These are phyloP conservation scores for Liopterus haemorrhoidalis DNA, from an alignment of 2,888 invertebrate species.

Conservation along the genomic window DNA sequence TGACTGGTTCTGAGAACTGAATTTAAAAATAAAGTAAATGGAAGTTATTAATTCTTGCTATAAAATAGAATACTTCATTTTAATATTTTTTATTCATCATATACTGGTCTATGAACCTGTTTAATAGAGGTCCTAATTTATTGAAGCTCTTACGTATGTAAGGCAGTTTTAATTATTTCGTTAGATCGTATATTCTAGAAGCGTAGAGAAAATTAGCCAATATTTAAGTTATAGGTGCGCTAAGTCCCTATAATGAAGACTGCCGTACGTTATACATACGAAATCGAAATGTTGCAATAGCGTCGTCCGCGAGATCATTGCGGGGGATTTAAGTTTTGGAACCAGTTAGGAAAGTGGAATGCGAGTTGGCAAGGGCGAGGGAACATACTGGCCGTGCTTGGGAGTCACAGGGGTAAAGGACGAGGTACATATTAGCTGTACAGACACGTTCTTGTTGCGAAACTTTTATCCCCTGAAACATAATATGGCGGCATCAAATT, in stretches of 20 bases:
- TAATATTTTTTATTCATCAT: too few species aligned
- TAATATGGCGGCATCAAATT: conserved; percentile 39
- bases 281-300: conserved; percentile 11
- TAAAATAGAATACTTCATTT: too few species aligned
- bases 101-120: too few species aligned
- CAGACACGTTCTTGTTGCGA: conserved; percentile 40
- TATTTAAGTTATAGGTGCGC: too few species aligned
- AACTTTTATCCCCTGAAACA: conserved; percentile 38
- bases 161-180: too few species aligned
- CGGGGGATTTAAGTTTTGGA: conserved; percentile 19
- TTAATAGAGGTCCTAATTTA: too few species aligned
- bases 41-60: too few species aligned
- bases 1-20: too few species aligned
- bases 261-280: conserved; percentile 25
- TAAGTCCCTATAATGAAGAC: conserved; percentile 25
- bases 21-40: too few species aligned
- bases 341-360: conserved; percentile 17
- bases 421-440: conserved; percentile 41
- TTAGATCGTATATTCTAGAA: too few species aligned
- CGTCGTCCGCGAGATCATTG: conserved; percentile 19
- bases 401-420: conserved; percentile 31
- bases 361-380: conserved; percentile 11
- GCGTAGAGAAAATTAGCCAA: too few species aligned
- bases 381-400: conserved; percentile 19
- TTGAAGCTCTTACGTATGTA: too few species aligned